Base-by-base conservation (phyloP, 2,888 invertebrate species). In the Lapara coniferarum region DNA sequence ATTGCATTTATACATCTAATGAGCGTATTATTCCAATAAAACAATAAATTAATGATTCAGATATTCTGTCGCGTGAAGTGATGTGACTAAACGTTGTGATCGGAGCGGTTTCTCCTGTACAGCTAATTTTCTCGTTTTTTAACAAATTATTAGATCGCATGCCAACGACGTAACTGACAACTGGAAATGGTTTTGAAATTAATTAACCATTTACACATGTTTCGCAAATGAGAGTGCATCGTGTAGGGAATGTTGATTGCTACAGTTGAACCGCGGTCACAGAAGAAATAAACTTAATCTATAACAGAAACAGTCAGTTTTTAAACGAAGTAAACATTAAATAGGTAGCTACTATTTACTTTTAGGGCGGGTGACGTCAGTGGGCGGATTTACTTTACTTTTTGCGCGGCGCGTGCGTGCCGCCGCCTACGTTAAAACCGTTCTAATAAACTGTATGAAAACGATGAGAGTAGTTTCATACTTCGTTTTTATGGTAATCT, bases 1-100 rank as follows among this genome's bases (percentile, higher is more conserved):
- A 91, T 90, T 91, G 85, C 88, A 85, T 84, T 85, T 83, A 85
- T 79, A 85, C 81, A 81, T 82, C 80, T 87, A 88, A 88, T 84
- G 79, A 85, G 86, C 84, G 81, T 82, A 85, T 84, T 86, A 81
- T 86, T 87, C 85, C 79, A 76, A 88, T 84, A 81, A 81, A 83
- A 81, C 80, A 80, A 85, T 82, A 77, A 83, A 86, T 86, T 84
- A 81, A 71, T 76, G 75, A 81, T 81, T 82, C 81, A 82, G 71
- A 66, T 71, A 83, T 82, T 83, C 81, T 84, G 81, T 85, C 87
- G 85, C 87, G 88, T 81, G 77, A 84, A 78, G 73, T 73, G 72
- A 68, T 76, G 69, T 72, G 74, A 77, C 73, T 73, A 76, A 75
- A 72, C 72, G 77, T 73, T 72, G 74, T 77, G 73, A 74, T 73